Conservation (phyloP, 1,140 invertebrate species). For the Megalopta genalis region DNA sequence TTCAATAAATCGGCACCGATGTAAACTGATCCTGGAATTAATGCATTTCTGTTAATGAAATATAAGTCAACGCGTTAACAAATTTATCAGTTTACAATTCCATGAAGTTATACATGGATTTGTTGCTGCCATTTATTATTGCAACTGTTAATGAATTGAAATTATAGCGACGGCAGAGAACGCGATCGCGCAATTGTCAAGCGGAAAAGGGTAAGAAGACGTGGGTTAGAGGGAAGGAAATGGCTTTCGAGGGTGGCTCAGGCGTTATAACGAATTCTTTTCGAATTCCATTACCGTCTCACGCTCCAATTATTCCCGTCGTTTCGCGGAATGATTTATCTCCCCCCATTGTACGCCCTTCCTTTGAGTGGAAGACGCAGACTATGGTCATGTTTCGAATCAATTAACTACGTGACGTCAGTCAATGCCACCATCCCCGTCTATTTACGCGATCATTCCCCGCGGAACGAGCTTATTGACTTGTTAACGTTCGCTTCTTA, state of each 20-base stretch:
- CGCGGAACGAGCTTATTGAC: conserved; percentile 35
- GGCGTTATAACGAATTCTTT: conserved; percentile 71
- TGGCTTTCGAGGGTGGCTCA: conserved; percentile 43
- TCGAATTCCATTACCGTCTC: conserved; percentile 70
- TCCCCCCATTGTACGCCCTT: conserved; percentile 42
- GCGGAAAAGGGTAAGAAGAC: background rate
- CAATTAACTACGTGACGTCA: conserved; percentile 51
- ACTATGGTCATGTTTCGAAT: conserved; percentile 49
- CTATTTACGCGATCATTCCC: conserved; percentile 37
- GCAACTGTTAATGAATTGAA: background rate
- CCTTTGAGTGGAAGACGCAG: conserved; percentile 24
- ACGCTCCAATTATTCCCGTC: conserved; percentile 73
- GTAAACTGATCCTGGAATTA: background rate
- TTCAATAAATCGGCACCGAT: background rate
- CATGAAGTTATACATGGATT: background rate
- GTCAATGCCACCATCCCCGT: conserved; percentile 26
- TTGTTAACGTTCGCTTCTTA: conserved; percentile 35
- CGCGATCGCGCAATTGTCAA: conserved; percentile 7
- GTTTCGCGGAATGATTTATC: conserved; percentile 74
- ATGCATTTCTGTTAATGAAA: background rate
- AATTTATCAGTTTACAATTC: background rate
- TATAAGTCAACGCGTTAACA: background rate
- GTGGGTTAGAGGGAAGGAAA: conserved; percentile 20
- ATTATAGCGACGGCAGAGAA: background rate
- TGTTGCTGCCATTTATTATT: background rate